Percentiles rank a stretch among this genome's conserved stretches.
Evolutionary conservation across 2,797 vertebrate genomes (phyloP).

Genomic region (Arremon aurantiirostris): DNA sequence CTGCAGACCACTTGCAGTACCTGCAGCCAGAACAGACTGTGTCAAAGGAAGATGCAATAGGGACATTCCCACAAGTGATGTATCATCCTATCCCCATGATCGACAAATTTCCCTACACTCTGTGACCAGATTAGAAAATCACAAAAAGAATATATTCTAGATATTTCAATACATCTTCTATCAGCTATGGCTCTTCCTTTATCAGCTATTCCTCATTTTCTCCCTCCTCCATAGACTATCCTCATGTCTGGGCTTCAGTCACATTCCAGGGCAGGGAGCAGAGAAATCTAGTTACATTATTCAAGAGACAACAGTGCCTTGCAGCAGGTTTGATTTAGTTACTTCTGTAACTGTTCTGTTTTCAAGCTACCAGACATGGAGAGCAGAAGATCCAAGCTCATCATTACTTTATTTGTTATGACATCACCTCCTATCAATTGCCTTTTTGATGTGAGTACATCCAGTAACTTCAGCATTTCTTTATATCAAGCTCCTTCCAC

Average conservation of each 20-base stretch:
- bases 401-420: background rate
- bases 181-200: background rate
- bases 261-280: background rate
- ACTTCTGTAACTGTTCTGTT: background rate
- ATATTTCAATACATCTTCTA: background rate
- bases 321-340: background rate
- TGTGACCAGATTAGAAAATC: background rate
- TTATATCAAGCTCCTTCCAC: background rate
- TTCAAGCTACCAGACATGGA: background rate
- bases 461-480: background rate
- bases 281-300: background rate
- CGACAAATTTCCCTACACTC: background rate
- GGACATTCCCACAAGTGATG: background rate
- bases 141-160: background rate
- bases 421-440: background rate
- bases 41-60: background rate
- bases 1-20: background rate
- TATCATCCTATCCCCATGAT: background rate
- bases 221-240: background rate
- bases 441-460: background rate
- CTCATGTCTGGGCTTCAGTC: background rate
- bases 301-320: background rate
- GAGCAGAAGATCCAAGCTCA: background rate
- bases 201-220: background rate
- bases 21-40: background rate